Evolutionary conservation across 1,140 invertebrate genomes (phyloP), one percentile per base, ranked within the genome.

Genomic region (Halesus radiatus): DNA sequence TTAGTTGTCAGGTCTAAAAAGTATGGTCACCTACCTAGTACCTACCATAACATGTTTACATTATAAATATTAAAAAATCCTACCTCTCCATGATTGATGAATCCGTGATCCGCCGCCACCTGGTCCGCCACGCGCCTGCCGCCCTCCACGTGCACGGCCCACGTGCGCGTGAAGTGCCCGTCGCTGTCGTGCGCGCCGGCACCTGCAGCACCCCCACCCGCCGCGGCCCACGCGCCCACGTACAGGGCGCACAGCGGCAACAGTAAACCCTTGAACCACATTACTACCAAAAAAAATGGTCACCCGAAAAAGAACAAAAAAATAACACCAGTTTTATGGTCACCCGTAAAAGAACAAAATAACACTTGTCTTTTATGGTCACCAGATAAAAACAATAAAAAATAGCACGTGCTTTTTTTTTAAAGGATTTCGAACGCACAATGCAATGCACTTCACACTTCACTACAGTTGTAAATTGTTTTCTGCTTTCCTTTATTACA

Each of bases 51-150:
- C n/a, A n/a, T 22, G 22, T 45, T 64, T 15, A 62, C 6, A 37
- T 4, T 70, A 23, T 16, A 64, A 56, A 56, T 56, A 10, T 72
- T 76, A 45, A 81, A 76, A 54, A 72, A 56, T 87, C 92, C 91
- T 88, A 96, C 94, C 94, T 95, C 91, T 89, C 93, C 94, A 85
- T 93, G 90, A 89, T 94, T 94, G 85, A 92, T 87, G 89, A 96
- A 96, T 78, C 94, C 94, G 86, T 95, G 93, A 84, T 94, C 93
- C 72, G 82, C 85, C 15, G 95, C 95, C 37, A 96, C 92, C 60
- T 88, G 86, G 83, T 93, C 91, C 29, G 94, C 95, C 53, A 90
- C 88, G 29, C 91, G 86, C 78, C 87, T 86, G 76, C 94, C 94
- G 77, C 91, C 93, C 10, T 91, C 90, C 84, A 96, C 91, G 83